Conservation (phyloP, 2,797 vertebrate species). For the Thalassophryne amazonica region DNA sequence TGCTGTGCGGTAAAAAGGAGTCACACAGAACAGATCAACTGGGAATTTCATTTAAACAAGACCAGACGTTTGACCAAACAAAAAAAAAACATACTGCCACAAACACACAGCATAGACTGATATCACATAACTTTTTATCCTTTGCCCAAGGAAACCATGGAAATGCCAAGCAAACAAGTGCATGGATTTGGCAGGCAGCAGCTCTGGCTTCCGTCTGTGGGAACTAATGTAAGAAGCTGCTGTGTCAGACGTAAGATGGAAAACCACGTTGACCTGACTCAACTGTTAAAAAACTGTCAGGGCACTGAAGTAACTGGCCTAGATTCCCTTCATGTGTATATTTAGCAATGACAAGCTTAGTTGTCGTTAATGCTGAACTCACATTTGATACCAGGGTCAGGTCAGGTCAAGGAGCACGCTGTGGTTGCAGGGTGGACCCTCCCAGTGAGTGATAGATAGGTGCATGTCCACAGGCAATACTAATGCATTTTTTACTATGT, state of each 20-base stretch:
- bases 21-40: slow-evolving; percentile 8
- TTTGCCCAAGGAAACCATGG: slow-evolving; percentile 33
- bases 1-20: slow-evolving; percentile 1
- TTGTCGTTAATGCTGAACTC: no score
- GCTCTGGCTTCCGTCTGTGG: slow-evolving; percentile 6
- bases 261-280: slow-evolving; percentile 6
- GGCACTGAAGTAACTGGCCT: slow-evolving; percentile 9
- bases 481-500: slow-evolving; percentile 1
- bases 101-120: background rate
- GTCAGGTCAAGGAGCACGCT: no score
- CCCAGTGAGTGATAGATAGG: no score
- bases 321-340: background rate
- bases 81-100: background rate
- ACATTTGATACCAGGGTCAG: no score
- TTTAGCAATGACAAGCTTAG: background rate
- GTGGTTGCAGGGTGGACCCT: no score
- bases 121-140: slow-evolving; percentile 1
- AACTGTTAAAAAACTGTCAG: background rate
- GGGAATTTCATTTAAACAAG: background rate
- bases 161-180: slow-evolving; percentile 47
- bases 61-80: background rate
- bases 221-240: slow-evolving; percentile 16
- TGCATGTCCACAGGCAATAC: background rate
- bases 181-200: slow-evolving; percentile 8
- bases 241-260: slow-evolving; percentile 22